These are phyloP conservation scores for Phyllotreta cruciferae DNA, from an alignment of 2,888 invertebrate genomes.

Conservation along the genomic window DNA sequence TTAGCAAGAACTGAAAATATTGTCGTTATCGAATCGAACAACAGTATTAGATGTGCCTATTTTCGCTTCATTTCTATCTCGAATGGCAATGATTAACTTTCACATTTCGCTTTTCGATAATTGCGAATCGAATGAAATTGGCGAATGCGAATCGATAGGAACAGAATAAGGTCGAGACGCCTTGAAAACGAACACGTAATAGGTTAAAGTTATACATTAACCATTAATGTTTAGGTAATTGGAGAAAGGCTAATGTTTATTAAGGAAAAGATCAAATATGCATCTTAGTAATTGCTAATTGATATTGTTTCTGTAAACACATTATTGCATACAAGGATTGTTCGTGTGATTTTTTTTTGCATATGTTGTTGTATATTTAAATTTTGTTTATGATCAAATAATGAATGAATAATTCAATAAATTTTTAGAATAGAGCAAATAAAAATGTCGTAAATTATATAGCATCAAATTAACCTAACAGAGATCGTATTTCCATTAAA, in stretches of 20 bases:
- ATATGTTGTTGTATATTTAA: too few relatives aligned
- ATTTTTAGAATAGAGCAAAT: too few relatives aligned
- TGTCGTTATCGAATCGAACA: neutral
- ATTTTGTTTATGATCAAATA: too few relatives aligned
- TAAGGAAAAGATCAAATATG: neutral
- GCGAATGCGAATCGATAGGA: neutral
- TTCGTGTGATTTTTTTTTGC: too few relatives aligned
- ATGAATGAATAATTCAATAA: too few relatives aligned
- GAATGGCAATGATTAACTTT: conserved; percentile 1
- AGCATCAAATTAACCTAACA: too few relatives aligned
- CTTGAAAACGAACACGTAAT: conserved; percentile 7
- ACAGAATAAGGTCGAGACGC: neutral
- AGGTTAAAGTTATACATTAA: conserved; percentile 9
- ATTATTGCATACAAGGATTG: neutral
- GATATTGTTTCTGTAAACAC: neutral
- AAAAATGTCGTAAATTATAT: too few relatives aligned
- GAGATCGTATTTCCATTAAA: too few relatives aligned
- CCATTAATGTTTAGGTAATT: neutral
- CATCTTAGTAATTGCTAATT: too few relatives aligned
- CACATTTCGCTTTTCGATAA: conserved; percentile 1
- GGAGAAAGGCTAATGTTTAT: conserved; percentile 8
- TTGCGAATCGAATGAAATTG: neutral
- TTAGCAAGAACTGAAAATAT: too few relatives aligned
- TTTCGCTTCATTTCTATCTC: neutral
- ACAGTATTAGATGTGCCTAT: neutral